A percentile compares a stretch with the other conserved stretches of the same genome.
These are phyloP conservation scores for Apeira syringaria DNA, from an alignment of 2,888 invertebrate genomes.

Conservation along the genomic window DNA sequence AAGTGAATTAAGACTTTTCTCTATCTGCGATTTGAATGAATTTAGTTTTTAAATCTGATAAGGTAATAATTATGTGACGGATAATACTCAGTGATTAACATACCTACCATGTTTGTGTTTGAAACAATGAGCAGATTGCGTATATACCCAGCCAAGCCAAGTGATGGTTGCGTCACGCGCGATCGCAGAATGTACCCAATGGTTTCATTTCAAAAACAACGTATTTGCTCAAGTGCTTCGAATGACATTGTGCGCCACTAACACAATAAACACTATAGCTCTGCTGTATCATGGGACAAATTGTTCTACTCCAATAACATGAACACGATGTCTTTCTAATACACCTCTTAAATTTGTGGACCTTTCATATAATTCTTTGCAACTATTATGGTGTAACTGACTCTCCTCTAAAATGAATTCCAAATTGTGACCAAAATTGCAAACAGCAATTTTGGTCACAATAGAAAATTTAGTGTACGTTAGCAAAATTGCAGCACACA, in stretches of 20 bases:
- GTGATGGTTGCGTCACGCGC: conserved; percentile 61
- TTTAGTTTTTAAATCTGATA: too few relatives aligned
- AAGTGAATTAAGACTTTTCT: too few relatives aligned
- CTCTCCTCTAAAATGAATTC: too few relatives aligned
- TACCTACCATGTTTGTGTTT: conserved; percentile 36
- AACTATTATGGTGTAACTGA: too few relatives aligned
- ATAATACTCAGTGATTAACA: conserved; percentile 36
- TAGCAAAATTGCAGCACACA: too few relatives aligned
- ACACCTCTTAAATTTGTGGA: too few relatives aligned
- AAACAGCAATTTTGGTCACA: too few relatives aligned
- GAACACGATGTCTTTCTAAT: not conserved
- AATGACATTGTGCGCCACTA: conserved; percentile 48
- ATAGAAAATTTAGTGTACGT: too few relatives aligned
- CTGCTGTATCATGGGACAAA: conserved; percentile 32
- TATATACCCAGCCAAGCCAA: conserved; percentile 37
- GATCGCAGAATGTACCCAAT: conserved; percentile 50
- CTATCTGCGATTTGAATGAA: too few relatives aligned
- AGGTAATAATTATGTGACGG: conserved; percentile 17
- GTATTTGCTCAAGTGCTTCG: conserved; percentile 70
- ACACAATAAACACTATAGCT: conserved; percentile 11
- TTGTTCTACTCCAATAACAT: conserved; percentile 42
- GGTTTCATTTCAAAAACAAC: conserved; percentile 69
- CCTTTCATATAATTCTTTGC: too few relatives aligned
- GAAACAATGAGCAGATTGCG: conserved; percentile 45
- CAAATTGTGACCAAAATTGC: too few relatives aligned